Conservation (phyloP, 1,140 invertebrate species). For the Drosophila pseudoananassae region DNA sequence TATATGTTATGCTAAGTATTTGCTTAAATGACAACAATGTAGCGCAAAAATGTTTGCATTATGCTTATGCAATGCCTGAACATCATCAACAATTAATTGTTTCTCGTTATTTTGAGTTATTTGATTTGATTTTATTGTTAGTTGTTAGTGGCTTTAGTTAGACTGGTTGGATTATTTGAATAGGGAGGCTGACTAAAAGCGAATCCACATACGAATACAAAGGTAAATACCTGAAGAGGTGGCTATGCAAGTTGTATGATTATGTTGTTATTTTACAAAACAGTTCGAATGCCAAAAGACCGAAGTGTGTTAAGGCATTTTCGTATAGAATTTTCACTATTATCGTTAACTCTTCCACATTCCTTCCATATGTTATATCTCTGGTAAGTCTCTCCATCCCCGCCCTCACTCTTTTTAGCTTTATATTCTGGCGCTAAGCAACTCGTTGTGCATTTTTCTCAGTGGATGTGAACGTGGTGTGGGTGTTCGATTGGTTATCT, state of each 20-base stretch:
- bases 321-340: slow-evolving; percentile 35
- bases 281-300: slow-evolving; percentile 48
- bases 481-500: slow-evolving; percentile 6
- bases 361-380: not conserved
- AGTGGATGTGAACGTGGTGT: slow-evolving; percentile 22
- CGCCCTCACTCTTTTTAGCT: slow-evolving; percentile 3
- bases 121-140: slow-evolving; percentile 7
- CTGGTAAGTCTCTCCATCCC: slow-evolving; percentile 1
- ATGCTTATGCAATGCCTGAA: slow-evolving; percentile 27
- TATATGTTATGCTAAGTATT: slow-evolving; percentile 45
- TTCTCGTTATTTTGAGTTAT: slow-evolving; percentile 36
- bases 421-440: slow-evolving; percentile 12
- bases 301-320: slow-evolving; percentile 46
- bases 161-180: slow-evolving; percentile 35
- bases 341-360: not conserved
- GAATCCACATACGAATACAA: slow-evolving; percentile 50
- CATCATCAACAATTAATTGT: slow-evolving; percentile 52
- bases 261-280: slow-evolving; percentile 53
- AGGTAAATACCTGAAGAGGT: slow-evolving; percentile 34
- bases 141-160: slow-evolving; percentile 34
- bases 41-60: slow-evolving; percentile 58
- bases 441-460: slow-evolving; percentile 55
- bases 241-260: slow-evolving; percentile 53
- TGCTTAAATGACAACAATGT: slow-evolving; percentile 69
- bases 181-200: slow-evolving; percentile 46